Evolutionary conservation across 1,140 invertebrate genomes (phyloP).

Genomic region (Zaprionus capensis): DNA sequence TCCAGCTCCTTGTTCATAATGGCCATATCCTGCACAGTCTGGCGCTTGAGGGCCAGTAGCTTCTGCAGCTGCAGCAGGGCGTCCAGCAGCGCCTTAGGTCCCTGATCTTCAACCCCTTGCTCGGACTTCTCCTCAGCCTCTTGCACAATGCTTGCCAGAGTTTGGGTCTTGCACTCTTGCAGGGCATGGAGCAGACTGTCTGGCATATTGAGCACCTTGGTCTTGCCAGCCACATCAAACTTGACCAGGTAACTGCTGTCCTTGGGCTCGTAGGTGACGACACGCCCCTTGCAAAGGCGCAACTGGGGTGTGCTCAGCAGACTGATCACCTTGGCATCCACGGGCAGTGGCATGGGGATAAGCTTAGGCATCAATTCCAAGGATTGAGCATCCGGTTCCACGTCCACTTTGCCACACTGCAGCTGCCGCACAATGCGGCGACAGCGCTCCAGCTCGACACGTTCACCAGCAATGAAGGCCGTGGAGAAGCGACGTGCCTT

Average conservation of each 20-base stretch:
- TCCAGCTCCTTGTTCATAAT: slow-evolving; percentile 41
- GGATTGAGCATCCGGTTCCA: neutral
- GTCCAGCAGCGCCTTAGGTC: slow-evolving; percentile 20
- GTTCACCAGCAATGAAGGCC: slow-evolving; percentile 49
- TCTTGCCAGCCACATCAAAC: slow-evolving; percentile 19
- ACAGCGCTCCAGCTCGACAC: slow-evolving; percentile 7
- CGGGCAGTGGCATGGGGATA: slow-evolving; percentile 36
- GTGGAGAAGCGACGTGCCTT: slow-evolving; percentile 58
- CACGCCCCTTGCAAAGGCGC: slow-evolving; percentile 33
- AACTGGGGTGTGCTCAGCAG: neutral
- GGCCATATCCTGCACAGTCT: slow-evolving; percentile 39
- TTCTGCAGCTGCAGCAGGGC: slow-evolving; percentile 43
- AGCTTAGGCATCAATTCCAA: slow-evolving; percentile 40
- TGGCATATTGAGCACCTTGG: slow-evolving; percentile 2
- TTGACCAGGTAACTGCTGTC: slow-evolving; percentile 40
- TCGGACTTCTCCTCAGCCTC: slow-evolving; percentile 12
- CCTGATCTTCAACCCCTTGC: neutral
- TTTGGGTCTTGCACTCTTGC: slow-evolving; percentile 14
- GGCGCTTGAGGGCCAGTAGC: slow-evolving; percentile 30
- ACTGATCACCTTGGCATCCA: slow-evolving; percentile 36
- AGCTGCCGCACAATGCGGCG: slow-evolving; percentile 34
- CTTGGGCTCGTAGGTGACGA: slow-evolving; percentile 27
- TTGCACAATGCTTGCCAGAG: slow-evolving; percentile 26
- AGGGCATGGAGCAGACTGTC: slow-evolving; percentile 36
- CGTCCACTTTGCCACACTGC: slow-evolving; percentile 31